phyloP scores from a whole-genome alignment of 2,888 invertebrate genomes.

The Dryobotodes eremita region DNA sequence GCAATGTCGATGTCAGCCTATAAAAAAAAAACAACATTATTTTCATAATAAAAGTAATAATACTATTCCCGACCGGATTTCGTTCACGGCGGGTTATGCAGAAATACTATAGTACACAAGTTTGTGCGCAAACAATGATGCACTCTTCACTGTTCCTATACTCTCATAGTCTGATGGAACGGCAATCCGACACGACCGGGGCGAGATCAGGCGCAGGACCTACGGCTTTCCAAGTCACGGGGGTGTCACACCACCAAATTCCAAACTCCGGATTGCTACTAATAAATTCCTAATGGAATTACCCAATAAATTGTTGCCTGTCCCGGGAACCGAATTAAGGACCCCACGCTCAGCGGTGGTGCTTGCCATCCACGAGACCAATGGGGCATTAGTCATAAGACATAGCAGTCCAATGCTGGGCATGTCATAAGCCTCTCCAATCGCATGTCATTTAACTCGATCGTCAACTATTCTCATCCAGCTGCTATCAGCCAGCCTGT shows the following conservation, averaged over 20 bases:
- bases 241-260: background rate
- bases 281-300: background rate
- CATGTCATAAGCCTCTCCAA: background rate
- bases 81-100: background rate
- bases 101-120: background rate
- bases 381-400: background rate
- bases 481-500: background rate
- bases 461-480: no score
- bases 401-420: background rate
- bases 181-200: background rate
- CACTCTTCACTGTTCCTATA: background rate
- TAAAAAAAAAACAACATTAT: background rate
- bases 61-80: no score
- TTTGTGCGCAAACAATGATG: background rate
- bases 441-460: background rate
- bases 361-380: background rate
- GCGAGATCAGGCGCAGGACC: background rate
- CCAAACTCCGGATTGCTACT: background rate
- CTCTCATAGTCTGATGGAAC: no score
- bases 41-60: background rate
- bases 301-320: background rate
- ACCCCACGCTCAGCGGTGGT: background rate
- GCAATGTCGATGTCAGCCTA: slow-evolving; percentile 95
- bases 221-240: background rate
- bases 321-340: no score